phyloP scores from a whole-genome alignment of 2,113 vertebrate species.

The Tringa solitaria region DNA sequence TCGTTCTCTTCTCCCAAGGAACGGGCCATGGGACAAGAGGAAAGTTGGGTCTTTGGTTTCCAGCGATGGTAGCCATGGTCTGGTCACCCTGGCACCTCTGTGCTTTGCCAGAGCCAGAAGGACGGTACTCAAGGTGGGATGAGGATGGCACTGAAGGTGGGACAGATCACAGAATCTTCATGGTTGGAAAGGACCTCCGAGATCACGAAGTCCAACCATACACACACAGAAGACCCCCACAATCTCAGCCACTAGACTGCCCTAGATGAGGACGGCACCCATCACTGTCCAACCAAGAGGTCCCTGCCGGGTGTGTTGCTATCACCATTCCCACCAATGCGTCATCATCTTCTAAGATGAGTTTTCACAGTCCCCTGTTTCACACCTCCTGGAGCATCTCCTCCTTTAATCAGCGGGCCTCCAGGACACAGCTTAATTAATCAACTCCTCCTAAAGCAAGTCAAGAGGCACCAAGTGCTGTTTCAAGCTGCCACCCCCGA shows the following conservation, averaged over 20 bases:
- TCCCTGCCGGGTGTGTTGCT: neutral
- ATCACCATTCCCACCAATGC: fast-evolving
- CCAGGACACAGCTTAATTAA: neutral
- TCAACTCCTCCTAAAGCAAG: neutral
- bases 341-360: fast-evolving
- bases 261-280: neutral
- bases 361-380: neutral
- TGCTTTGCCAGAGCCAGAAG: neutral
- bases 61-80: fast-evolving
- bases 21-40: neutral
- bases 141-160: neutral
- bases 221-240: too few relatives aligned
- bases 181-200: too few relatives aligned
- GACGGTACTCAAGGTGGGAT: too few relatives aligned
- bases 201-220: too few relatives aligned
- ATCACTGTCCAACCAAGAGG: neutral
- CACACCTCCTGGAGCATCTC: neutral
- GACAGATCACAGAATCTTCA: too few relatives aligned
- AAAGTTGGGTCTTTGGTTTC: neutral
- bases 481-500: neutral
- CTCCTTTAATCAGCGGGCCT: neutral
- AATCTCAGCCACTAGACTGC: too few relatives aligned
- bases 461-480: neutral
- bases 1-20: neutral
- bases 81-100: neutral